Evolutionary conservation across 2,888 invertebrate species (phyloP).

Genomic region (Malthinus seriepunctatus): DNA sequence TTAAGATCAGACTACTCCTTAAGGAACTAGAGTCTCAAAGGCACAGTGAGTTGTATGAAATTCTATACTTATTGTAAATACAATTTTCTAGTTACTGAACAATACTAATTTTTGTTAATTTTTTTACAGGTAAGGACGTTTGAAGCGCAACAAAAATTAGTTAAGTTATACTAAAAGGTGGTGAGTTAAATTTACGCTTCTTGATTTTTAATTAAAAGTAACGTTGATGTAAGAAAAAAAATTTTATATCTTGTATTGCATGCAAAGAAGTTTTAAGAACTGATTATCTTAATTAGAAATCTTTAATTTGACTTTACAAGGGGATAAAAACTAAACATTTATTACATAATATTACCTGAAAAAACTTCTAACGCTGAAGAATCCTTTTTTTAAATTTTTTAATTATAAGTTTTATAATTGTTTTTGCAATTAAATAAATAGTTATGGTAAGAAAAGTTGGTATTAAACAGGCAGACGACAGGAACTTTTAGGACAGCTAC

Average conservation of each 20-base stretch:
- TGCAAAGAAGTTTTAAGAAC: not conserved
- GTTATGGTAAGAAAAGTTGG: conserved; percentile 28
- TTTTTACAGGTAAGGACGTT: too few relatives aligned
- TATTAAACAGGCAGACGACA: conserved; percentile 36
- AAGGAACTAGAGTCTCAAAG: too few relatives aligned
- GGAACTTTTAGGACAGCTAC: conserved; percentile 35
- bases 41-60: too few relatives aligned
- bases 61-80: too few relatives aligned
- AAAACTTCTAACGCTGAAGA: not conserved
- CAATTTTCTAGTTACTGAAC: too few relatives aligned
- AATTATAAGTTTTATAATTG: conserved; percentile 2
- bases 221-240: too few relatives aligned
- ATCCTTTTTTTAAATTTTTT: not conserved
- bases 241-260: not conserved
- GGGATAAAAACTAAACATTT: conserved; percentile 1
- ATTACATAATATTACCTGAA: not conserved
- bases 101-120: too few relatives aligned
- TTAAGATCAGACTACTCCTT: too few relatives aligned
- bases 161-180: too few relatives aligned
- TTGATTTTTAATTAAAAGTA: too few relatives aligned
- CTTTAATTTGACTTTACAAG: conserved; percentile 4
- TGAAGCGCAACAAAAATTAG: too few relatives aligned
- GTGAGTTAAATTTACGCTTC: too few relatives aligned
- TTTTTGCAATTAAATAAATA: conserved; percentile 7
- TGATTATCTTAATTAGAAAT: conserved; percentile 5